These are phyloP conservation scores for Argentina silus DNA, from an alignment of 2,797 vertebrate genomes.

Conservation along the genomic window DNA sequence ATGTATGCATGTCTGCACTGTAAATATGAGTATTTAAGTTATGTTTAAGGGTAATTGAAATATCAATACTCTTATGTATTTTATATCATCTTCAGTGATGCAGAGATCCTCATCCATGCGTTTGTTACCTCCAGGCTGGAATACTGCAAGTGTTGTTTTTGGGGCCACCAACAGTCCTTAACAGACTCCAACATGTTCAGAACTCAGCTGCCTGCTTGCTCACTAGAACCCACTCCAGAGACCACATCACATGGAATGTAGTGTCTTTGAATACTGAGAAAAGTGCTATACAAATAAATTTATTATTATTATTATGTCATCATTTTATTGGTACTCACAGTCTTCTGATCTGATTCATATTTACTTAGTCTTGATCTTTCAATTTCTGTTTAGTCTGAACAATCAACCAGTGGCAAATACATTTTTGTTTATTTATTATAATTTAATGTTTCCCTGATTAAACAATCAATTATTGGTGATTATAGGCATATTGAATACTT, in stretches of 20 bases:
- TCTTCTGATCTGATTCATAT: not conserved
- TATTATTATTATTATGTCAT: not conserved
- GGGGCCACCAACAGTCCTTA: not conserved
- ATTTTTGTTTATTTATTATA: constrained; percentile 59
- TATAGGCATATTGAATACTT: constrained; percentile 37
- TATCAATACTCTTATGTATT: constrained; percentile 38
- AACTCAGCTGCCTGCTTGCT: too few relatives aligned
- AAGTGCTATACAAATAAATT: not conserved
- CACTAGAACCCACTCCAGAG: too few relatives aligned
- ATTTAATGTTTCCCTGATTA: constrained; percentile 18
- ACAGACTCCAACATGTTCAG: too few relatives aligned
- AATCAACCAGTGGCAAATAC: constrained; percentile 16
- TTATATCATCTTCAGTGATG: too few relatives aligned
- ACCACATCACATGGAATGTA: too few relatives aligned
- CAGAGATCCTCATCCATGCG: too few relatives aligned
- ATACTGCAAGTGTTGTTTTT: constrained; percentile 12
- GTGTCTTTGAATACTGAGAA: too few relatives aligned
- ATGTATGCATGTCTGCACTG: constrained; percentile 33
- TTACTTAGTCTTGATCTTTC: not conserved
- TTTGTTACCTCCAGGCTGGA: too few relatives aligned
- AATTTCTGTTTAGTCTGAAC: constrained; percentile 25
- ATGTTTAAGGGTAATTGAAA: constrained; percentile 32
- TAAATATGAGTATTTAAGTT: constrained; percentile 51
- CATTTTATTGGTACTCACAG: not conserved
- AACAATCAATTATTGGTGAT: constrained; percentile 39